These are phyloP conservation scores for Microcebus lehilahytsara DNA, from an alignment of 2,113 vertebrate species.

Conservation along the genomic window DNA sequence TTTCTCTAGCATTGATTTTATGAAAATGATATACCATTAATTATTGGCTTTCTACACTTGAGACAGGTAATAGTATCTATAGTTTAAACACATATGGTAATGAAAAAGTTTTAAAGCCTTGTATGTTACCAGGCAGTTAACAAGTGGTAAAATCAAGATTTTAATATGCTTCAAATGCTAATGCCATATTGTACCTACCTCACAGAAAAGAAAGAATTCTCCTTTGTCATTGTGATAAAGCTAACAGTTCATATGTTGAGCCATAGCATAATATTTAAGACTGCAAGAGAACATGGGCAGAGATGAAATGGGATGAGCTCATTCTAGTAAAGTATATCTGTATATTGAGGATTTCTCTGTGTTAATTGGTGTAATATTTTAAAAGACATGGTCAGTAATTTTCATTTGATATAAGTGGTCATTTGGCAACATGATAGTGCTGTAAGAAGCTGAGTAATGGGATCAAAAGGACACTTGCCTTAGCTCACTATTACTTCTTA, in stretches of 20 bases:
- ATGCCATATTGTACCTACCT: neutral
- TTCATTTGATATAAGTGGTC: constrained; percentile 75
- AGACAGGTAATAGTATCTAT: neutral
- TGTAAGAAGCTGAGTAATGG: constrained; percentile 71
- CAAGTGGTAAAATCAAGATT: neutral
- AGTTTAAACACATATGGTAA: neutral
- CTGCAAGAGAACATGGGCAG: neutral
- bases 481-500: constrained; percentile 74
- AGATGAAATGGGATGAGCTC: constrained; percentile 40
- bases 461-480: constrained; percentile 77
- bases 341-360: constrained; percentile 36
- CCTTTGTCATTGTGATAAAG: neutral
- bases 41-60: neutral
- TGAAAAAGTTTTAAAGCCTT: neutral
- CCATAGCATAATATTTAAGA: neutral
- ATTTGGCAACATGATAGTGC: constrained; percentile 71
- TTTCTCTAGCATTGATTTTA: neutral
- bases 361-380: constrained; percentile 77
- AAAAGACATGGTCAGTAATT: constrained; percentile 71
- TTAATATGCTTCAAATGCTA: neutral
- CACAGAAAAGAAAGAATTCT: neutral
- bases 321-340: constrained; percentile 52
- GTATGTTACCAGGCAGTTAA: neutral
- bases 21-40: neutral
- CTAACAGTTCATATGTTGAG: neutral